Percentiles rank a stretch among this genome's conserved stretches.
These are phyloP conservation scores for Nebria salina DNA, from an alignment of 2,888 invertebrate species.

Conservation along the genomic window DNA sequence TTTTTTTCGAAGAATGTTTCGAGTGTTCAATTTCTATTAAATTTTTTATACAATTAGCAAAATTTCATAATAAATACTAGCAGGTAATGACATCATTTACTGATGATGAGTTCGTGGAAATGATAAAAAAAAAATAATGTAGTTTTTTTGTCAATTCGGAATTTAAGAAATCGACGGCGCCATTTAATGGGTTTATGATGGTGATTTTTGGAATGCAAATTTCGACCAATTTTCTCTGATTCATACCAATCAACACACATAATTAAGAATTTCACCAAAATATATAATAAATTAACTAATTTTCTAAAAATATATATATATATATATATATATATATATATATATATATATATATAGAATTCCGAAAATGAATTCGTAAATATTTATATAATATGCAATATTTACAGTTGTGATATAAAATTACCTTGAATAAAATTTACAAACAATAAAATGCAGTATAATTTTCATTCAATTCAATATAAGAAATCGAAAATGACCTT, in stretches of 20 bases:
- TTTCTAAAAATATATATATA: too few species aligned
- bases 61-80: not conserved
- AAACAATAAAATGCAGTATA: not conserved
- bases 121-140: not conserved
- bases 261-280: too few species aligned
- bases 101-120: not conserved
- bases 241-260: too few species aligned
- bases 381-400: too few species aligned
- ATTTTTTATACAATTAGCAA: not conserved
- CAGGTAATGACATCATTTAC: not conserved
- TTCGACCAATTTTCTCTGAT: not conserved
- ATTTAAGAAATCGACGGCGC: not conserved
- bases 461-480: not conserved
- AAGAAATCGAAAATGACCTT: not conserved
- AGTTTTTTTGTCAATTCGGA: not conserved
- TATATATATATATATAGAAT: too few species aligned
- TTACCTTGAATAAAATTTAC: not conserved
- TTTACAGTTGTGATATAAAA: not conserved
- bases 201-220: not conserved
- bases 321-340: too few species aligned
- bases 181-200: not conserved
- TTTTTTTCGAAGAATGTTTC: too few species aligned
- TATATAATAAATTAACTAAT: too few species aligned
- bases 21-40: too few species aligned
- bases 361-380: too few species aligned